A percentile compares a stretch with the other conserved stretches of the same genome.
These are phyloP conservation scores for Numida meleagris DNA, from an alignment of 2,113 vertebrate species.

Conservation along the genomic window DNA sequence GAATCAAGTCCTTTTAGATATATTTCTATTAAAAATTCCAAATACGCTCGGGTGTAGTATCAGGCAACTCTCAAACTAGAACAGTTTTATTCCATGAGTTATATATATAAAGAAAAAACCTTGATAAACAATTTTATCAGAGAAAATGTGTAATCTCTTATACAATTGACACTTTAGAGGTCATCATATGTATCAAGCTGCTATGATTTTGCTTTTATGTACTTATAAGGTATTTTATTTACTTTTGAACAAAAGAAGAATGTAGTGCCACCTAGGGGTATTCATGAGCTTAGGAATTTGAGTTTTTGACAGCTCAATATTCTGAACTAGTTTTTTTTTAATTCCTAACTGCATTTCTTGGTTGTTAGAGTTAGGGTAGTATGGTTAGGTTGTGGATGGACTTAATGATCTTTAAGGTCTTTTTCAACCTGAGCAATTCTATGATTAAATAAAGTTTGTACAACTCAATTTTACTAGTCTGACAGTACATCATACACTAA, in stretches of 20 bases:
- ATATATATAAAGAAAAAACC: background rate
- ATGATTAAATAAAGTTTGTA: background rate
- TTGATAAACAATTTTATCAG: background rate
- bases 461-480: background rate
- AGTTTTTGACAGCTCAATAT: slow-evolving; percentile 3
- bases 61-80: background rate
- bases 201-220: slow-evolving; percentile 14
- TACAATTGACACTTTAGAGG: background rate
- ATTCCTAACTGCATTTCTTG: background rate
- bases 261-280: slow-evolving; percentile 57
- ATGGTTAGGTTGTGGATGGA: too few species aligned
- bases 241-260: slow-evolving; percentile 35
- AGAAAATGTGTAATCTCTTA: background rate
- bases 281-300: background rate
- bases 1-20: background rate
- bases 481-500: background rate
- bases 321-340: background rate
- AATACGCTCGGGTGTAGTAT: background rate
- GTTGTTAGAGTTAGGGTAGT: too few species aligned
- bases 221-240: background rate
- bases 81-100: background rate
- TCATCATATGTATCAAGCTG: background rate
- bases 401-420: too few species aligned
- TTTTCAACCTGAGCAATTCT: too few species aligned
- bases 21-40: background rate